Conservation (phyloP, 1,140 invertebrate genomes). For the Drosophila eugracilis region DNA sequence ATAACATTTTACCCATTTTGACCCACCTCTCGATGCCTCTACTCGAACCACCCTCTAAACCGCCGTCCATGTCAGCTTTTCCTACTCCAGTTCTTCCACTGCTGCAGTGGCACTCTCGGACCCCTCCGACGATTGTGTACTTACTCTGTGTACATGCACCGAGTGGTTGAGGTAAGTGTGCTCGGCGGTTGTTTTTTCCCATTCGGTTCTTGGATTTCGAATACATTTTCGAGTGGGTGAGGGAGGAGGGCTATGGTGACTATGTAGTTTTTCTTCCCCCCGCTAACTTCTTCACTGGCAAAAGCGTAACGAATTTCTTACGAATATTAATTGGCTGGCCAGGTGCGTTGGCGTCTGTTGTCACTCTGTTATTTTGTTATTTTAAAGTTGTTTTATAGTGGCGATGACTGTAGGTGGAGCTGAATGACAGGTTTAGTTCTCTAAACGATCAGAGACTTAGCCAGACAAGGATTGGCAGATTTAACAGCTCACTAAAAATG, state of each 20-base stretch:
- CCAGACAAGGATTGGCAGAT: background rate
- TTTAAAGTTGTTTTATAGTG: constrained; percentile 29
- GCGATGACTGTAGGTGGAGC: constrained; percentile 15
- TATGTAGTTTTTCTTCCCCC: constrained; percentile 42
- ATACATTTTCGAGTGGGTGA: constrained; percentile 30
- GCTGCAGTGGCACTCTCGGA: background rate
- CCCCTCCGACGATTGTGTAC: constrained; percentile 22
- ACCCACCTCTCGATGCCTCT: constrained; percentile 16
- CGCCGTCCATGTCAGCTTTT: constrained; percentile 1
- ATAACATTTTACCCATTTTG: constrained; percentile 54
- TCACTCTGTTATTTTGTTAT: constrained; percentile 44
- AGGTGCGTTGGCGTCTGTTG: constrained; percentile 39
- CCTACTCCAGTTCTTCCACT: constrained; percentile 5
- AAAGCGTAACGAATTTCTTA: constrained; percentile 58
- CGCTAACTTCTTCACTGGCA: no score
- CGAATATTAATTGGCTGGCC: constrained; percentile 62
- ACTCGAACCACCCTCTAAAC: background rate
- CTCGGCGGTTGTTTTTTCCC: constrained; percentile 22
- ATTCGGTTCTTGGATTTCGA: constrained; percentile 24
- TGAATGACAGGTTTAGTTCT: constrained; percentile 26
- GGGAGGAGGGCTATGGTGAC: constrained; percentile 39
- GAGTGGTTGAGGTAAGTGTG: constrained; percentile 53
- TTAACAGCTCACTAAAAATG: background rate
- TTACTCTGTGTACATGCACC: constrained; percentile 19
- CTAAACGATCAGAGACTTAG: constrained; percentile 6